phyloP scores from a whole-genome alignment of 2,888 invertebrate genomes.

The Eristalinus aeneus region DNA sequence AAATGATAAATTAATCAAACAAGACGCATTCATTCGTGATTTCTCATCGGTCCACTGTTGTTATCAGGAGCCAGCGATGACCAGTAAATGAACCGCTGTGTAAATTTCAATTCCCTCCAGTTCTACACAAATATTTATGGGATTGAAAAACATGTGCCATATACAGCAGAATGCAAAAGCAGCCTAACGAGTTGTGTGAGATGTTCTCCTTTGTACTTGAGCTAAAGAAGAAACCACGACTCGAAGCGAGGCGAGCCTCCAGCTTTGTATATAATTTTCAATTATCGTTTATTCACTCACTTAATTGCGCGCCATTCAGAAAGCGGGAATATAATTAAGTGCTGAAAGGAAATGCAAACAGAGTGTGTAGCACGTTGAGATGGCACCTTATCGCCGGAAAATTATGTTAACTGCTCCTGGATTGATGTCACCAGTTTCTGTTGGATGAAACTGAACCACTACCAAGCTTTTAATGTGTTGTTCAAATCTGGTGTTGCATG shows the following conservation, averaged over 20 bases:
- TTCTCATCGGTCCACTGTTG: not conserved
- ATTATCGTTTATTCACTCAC: constrained; percentile 15
- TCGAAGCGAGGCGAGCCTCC: constrained; percentile 49
- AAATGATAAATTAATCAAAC: not conserved
- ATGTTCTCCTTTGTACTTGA: not conserved
- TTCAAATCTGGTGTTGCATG: constrained; percentile 39
- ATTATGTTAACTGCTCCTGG: constrained; percentile 35
- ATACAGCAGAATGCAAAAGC: not conserved
- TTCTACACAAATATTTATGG: not conserved
- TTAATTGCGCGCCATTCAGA: constrained; percentile 15
- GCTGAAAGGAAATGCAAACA: constrained; percentile 5
- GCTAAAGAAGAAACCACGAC: not conserved
- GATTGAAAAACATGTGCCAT: not conserved
- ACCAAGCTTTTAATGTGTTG: constrained; percentile 31
- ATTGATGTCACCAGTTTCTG: constrained; percentile 53
- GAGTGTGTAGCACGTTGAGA: constrained; percentile 28
- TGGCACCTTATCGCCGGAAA: constrained; percentile 46
- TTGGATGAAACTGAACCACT: constrained; percentile 42
- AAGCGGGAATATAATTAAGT: constrained; percentile 5
- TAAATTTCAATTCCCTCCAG: not conserved
- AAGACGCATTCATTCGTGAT: not conserved
- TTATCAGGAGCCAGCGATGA: not conserved
- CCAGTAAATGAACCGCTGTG: not conserved
- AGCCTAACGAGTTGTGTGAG: not conserved
- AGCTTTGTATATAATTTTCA: constrained; percentile 14